A percentile compares a stretch with the other conserved stretches of the same genome.
phyloP scores from a whole-genome alignment of 2,888 invertebrate genomes.

The Polyommatus icarus region DNA sequence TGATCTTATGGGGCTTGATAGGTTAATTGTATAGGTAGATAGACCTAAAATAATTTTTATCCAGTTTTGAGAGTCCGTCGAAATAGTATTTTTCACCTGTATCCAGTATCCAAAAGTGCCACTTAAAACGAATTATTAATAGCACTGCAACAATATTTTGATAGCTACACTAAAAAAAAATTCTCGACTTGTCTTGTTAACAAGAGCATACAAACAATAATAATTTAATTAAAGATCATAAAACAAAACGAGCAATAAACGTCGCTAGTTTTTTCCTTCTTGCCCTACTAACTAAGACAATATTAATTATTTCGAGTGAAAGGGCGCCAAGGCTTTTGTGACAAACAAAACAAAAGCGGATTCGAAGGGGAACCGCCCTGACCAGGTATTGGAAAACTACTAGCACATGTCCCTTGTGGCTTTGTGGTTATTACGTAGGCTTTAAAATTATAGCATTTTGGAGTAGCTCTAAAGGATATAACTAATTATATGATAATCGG shows the following conservation, averaged over 20 bases:
- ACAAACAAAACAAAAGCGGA: constrained; percentile 28
- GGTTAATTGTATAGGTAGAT: no score
- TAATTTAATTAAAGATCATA: neutral
- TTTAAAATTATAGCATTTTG: no score
- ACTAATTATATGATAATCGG: no score
- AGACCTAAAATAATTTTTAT: no score
- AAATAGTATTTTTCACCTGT: no score
- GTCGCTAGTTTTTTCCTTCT: neutral
- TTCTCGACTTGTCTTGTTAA: neutral
- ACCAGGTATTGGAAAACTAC: constrained; percentile 21
- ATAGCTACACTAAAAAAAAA: no score
- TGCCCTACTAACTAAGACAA: constrained; percentile 18
- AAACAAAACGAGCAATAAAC: neutral
- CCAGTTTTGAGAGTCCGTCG: no score
- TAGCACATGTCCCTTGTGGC: neutral
- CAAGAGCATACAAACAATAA: neutral
- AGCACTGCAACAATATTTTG: neutral
- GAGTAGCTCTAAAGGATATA: no score
- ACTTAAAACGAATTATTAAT: no score
- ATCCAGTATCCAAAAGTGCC: no score
- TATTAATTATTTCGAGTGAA: constrained; percentile 29
- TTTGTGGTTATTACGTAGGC: neutral
- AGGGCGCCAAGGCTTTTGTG: constrained; percentile 23
- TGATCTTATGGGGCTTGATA: no score
- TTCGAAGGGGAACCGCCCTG: constrained; percentile 25